phyloP scores from a whole-genome alignment of 2,113 vertebrate species.

The Hassar affinis region DNA sequence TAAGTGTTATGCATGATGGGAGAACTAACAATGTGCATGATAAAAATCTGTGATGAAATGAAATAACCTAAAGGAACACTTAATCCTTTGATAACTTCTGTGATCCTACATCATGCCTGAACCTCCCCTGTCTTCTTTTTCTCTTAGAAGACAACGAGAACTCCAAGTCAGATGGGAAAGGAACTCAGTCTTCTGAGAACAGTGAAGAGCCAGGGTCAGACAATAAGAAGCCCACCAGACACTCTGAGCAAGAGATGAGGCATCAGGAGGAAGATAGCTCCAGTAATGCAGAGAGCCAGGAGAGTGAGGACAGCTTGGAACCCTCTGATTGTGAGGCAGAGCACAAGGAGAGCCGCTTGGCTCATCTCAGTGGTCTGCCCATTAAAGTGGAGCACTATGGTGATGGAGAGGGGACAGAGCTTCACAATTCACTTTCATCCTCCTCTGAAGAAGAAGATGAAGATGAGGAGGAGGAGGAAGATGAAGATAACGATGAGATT shows the following conservation, averaged over 20 bases:
- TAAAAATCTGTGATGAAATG: background rate
- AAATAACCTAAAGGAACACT: background rate
- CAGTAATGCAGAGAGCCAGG: slow-evolving; percentile 93
- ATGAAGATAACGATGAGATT: slow-evolving; percentile 75
- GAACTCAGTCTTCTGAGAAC: slow-evolving; percentile 88
- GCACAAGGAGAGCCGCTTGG: slow-evolving; percentile 77
- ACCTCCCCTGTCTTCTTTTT: background rate
- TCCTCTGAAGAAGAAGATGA: slow-evolving; percentile 85
- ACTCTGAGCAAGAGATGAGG: slow-evolving; percentile 88
- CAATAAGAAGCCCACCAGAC: slow-evolving; percentile 82
- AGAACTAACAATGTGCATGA: background rate
- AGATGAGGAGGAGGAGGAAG: slow-evolving; percentile 83
- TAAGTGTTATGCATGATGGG: background rate
- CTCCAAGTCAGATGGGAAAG: slow-evolving; percentile 89
- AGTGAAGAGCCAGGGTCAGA: slow-evolving; percentile 87
- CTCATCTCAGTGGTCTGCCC: slow-evolving; percentile 86
- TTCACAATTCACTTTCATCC: slow-evolving; percentile 84
- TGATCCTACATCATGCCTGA: background rate
- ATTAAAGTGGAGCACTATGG: slow-evolving; percentile 96
- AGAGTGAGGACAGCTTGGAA: slow-evolving; percentile 94
- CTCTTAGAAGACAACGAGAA: slow-evolving; percentile 87
- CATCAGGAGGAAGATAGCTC: slow-evolving; percentile 93
- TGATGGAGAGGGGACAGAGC: slow-evolving; percentile 86
- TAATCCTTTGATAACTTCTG: background rate
- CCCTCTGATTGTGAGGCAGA: slow-evolving; percentile 88